Base-by-base conservation (phyloP, 2,113 vertebrate genomes). In the Ctenodactylus gundi region DNA sequence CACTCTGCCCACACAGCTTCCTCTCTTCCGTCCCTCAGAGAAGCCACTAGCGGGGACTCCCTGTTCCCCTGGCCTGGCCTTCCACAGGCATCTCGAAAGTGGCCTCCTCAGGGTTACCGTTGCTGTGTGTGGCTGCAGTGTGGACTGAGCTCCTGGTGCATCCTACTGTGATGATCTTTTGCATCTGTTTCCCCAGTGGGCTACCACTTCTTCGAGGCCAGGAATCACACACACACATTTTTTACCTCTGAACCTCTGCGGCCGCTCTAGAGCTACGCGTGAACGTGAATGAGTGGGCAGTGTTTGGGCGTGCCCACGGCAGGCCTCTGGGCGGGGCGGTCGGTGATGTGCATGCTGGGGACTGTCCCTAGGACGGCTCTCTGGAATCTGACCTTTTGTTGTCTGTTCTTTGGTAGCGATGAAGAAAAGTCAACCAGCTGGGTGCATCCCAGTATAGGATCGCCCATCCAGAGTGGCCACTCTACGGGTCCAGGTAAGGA, bases 391-490 rank as follows among this genome's bases (percentile, higher is more conserved):
- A 96, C 39, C 3, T 17, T 23, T 90, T 85, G 39, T 91, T 67
- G 7, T 62, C 85, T 84, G 34, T 95, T 60, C 62, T 96, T 93
- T 67, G 8, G 0, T 84, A 98, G 98, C 8, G 98, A 98, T 20
- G 98, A 98, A 92, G 98, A 98, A 41, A 98, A 98, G 90, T 98
- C 98, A 60, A 98, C 98, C 8, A 98, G 97, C 75, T 98, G 98
- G 98, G 67, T 98, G 49, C 97, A 98, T 77, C 98, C 98, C 0
- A 46, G 96, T 23, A 98, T 93, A 0, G 95, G 95, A 25, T 95
- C 93, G 53, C 51, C 98, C 75, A 87, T 98, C 95, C 98, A 98
- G 97, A 98, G 98, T 0, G 98, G 98, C 29, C 97, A 98, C 91
- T 95, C 94, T 88, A 88, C 92, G 80, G 85, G 97, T 3, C 39